A percentile compares a stretch with the other conserved stretches of the same genome.
phyloP scores from a whole-genome alignment of 2,888 invertebrate species.

The Cephus spinipes region DNA sequence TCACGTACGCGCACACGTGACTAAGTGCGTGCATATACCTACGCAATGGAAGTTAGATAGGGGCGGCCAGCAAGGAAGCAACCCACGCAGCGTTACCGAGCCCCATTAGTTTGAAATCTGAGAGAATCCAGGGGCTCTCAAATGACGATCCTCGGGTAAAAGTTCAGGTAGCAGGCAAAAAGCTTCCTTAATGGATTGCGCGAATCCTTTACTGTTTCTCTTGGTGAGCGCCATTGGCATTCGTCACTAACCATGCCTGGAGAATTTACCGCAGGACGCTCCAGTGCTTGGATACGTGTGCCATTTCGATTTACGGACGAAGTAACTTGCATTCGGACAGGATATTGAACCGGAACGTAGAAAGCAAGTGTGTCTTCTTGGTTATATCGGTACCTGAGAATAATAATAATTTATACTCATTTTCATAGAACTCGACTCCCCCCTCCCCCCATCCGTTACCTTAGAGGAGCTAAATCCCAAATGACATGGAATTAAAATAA shows the following conservation, averaged over 20 bases:
- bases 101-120: conserved; percentile 1
- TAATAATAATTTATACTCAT: neutral
- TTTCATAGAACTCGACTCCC: neutral
- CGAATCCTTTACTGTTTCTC: neutral
- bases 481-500: neutral
- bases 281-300: neutral
- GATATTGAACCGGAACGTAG: neutral
- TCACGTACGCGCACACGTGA: neutral
- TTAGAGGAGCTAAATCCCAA: neutral
- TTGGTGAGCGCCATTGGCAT: neutral
- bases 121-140: conserved; percentile 5
- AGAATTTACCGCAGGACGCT: neutral
- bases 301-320: neutral
- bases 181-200: neutral
- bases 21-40: neutral
- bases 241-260: neutral
- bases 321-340: neutral
- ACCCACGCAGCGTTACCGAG: neutral
- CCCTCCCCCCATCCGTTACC: too few relatives aligned
- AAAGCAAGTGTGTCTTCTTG: neutral
- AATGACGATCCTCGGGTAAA: neutral
- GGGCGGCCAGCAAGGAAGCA: neutral
- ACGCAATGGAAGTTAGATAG: neutral
- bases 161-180: neutral
- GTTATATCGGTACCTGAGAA: neutral